Conservation (phyloP, 2,888 invertebrate genomes). For the Erebia epiphron region DNA sequence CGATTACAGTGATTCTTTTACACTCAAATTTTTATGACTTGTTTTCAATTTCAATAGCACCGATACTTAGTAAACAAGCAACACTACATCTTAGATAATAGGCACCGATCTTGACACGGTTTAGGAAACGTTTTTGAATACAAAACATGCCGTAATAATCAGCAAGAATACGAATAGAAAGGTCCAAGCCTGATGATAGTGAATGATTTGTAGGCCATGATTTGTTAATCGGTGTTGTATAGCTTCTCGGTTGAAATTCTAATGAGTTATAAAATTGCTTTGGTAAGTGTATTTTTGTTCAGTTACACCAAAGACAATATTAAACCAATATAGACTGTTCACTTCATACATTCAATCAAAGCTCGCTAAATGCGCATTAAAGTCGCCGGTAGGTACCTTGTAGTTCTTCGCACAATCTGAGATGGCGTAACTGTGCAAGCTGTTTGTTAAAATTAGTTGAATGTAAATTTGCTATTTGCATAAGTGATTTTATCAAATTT, state of each 20-base stretch:
- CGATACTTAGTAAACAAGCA: conserved; percentile 51
- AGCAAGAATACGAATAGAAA: conserved; percentile 67
- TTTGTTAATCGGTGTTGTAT: conserved; percentile 34
- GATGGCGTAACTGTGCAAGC: no score
- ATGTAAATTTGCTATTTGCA: no score
- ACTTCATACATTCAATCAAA: no score
- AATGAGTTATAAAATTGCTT: conserved; percentile 13
- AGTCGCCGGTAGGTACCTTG: no score
- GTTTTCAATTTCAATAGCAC: conserved; percentile 54
- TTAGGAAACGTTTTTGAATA: conserved; percentile 69
- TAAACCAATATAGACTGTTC: no score
- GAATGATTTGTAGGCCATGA: conserved; percentile 56
- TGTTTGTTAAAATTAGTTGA: no score
- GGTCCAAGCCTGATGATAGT: conserved; percentile 39
- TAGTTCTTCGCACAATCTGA: no score
- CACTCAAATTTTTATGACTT: conserved; percentile 50
- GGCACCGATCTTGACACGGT: conserved; percentile 75
- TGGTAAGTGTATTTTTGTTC: not conserved
- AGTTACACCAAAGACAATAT: conserved; percentile 3
- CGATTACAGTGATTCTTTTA: conserved; percentile 45
- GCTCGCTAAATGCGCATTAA: no score
- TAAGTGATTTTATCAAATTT: no score
- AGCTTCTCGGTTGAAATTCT: conserved; percentile 13
- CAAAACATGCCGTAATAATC: conserved; percentile 62
- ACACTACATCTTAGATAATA: conserved; percentile 63